Conservation (phyloP, 1,140 invertebrate species). For the Drosophila lini region DNA sequence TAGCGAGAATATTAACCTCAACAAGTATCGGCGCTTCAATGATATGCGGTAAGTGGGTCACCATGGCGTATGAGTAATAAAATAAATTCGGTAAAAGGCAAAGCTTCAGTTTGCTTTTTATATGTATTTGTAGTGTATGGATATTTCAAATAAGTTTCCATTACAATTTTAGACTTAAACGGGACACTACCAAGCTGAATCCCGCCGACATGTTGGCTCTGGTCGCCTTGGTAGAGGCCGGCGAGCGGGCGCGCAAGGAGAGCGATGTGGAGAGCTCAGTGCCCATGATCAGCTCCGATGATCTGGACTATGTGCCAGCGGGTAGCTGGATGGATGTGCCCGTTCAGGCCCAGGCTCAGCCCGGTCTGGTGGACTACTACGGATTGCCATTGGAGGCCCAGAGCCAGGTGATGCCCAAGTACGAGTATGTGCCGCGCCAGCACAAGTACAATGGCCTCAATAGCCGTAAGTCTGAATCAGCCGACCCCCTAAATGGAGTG, state of each 20-base stretch:
- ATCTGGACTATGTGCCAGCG: constrained; percentile 61
- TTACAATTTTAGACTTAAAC: constrained; percentile 57
- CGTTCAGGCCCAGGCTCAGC: constrained; percentile 46
- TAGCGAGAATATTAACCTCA: constrained; percentile 65
- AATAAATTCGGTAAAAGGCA: background rate
- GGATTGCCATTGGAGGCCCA: constrained; percentile 74
- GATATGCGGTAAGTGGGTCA: constrained; percentile 73
- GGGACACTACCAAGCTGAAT: constrained; percentile 76
- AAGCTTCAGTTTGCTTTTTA: background rate
- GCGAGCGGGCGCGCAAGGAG: constrained; percentile 78
- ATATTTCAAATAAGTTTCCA: background rate
- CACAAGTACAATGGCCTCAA: constrained; percentile 67
- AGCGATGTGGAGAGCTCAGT: constrained; percentile 65
- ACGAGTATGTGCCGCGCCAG: constrained; percentile 72
- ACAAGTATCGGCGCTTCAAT: constrained; percentile 71
- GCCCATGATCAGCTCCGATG: constrained; percentile 59
- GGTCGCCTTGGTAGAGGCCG: constrained; percentile 80
- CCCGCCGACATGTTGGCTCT: constrained; percentile 82
- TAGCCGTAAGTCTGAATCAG: constrained; percentile 44
- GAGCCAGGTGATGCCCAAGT: constrained; percentile 71
- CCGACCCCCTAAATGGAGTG: too few species aligned
- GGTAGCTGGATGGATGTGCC: constrained; percentile 71
- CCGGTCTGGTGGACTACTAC: constrained; percentile 75
- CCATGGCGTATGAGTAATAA: constrained; percentile 26
- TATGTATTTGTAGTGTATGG: background rate